Base-by-base conservation (phyloP, 2,797 vertebrate species). In the Chelon auratus region DNA sequence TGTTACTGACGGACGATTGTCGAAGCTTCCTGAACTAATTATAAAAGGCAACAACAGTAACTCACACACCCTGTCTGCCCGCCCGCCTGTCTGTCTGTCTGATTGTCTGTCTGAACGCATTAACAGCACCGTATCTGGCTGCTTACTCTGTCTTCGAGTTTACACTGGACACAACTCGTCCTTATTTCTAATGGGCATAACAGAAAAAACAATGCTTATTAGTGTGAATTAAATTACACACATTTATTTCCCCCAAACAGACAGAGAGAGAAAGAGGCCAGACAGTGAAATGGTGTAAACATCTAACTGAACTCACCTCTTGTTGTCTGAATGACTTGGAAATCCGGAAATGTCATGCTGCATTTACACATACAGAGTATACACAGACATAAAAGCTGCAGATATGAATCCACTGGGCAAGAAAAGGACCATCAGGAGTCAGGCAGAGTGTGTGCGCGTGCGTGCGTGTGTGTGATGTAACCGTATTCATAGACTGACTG, bases 11-110 rank as follows among this genome's bases (percentile, higher is more conserved):
- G 93, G 95, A 95, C 96, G 92, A 99, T 99, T 98, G 97, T 98
- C 95, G 94, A 95, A 91, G 95, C 96, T 98, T 98, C 97, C 97
- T 96, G 97, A 95, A 96, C 95, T 97, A 94, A 97, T 97, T 99
- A 98, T 97, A 97, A 97, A 99, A 97, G 96, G 96, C 96, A 97
- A 97, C 96, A 96, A 96, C 92, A 97, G 95, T 95, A 95, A 95
- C 95, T 94, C 87, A 86, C 91, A 95, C 95, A 94, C 96, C 95
- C 96, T 94, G 80, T 72, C 79, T 83, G 85, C 67, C 78, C 45
- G 82, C 56, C 64, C 65, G 77, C 68, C 63, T 81, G 77, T 47
- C 66, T 33, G 73, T 58, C 58, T 68, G 58, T 65, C 70, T 43
- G 36, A 51, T 60, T 61, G 42, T 63, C 33, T 43, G 42, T 43